Evolutionary conservation across 1,140 invertebrate species (phyloP), one percentile per base, ranked within the genome.

Genomic region (Galleria mellonella): DNA sequence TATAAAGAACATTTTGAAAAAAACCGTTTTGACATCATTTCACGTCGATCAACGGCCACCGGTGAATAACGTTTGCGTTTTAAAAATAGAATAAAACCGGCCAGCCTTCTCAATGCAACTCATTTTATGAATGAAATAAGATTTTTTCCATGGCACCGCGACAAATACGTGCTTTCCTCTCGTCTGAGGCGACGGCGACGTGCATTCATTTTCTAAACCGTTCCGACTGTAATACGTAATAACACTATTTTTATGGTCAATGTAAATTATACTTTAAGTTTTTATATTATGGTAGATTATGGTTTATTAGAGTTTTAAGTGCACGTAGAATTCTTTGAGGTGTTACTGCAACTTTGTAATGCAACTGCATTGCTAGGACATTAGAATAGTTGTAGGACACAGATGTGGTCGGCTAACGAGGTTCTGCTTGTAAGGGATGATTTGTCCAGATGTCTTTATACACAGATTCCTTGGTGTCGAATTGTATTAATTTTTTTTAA

Each of bases 81-180:
- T 42, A 47, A 49, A 47, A 57, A 52, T 33, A 58, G 46, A 43
- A 64, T 68, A 72, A 73, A 76, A 67, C 38, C 28, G 39, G 11
- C 53, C 55, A 48, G 32, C 51, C 41, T 65, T 58, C 73, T 83
- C 69, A 81, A 82, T 84, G 71, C 74, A 57, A 72, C 68, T 77
- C 73, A 70, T 78, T 82, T 83, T 84, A 84, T 84, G 81, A 84
- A 84, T 84, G 81, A 81, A 83, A 84, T 83, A 79, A 73, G 65
- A 72, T 75, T 84, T 84, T 83, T 69, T 72, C 59, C 55, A 66
- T 54, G 51, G 70, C 64, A 78, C 76, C 75, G 72, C 72, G 72
- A 62, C 76, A 63, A 84, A 84, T 84, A 84, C 81, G 81, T 84
- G 81, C 76, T 77, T 83, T 84, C 81, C 78, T 83, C 72, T 76